Percentiles rank a stretch among this genome's conserved stretches.
Conservation (phyloP, 2,113 vertebrate genomes). For the Serilophus lunatus region DNA sequence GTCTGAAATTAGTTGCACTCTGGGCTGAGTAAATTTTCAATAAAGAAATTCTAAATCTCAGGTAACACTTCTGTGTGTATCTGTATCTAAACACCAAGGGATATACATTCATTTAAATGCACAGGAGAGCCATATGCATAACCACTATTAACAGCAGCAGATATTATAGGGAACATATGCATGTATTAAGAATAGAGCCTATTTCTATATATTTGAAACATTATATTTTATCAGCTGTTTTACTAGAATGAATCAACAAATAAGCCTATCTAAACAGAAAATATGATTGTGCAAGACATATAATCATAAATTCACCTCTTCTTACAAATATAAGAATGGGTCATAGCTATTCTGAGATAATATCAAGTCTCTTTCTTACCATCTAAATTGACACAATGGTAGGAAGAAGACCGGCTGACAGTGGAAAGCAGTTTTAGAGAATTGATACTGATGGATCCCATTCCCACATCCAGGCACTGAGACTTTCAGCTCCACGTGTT, state of each 20-base stretch:
- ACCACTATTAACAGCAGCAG: neutral
- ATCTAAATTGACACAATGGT: neutral
- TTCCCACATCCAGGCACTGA: neutral
- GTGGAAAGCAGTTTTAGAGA: neutral
- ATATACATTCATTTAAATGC: neutral
- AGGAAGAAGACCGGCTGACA: neutral
- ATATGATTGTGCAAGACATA: neutral
- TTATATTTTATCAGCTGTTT: neutral
- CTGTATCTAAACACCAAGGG: neutral
- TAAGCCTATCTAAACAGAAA: neutral
- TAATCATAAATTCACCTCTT: neutral
- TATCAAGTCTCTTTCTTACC: neutral
- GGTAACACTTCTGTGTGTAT: neutral
- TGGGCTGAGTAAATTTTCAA: neutral
- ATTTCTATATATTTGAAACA: neutral
- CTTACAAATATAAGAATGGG: neutral
- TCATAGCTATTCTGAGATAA: neutral
- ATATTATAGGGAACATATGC: neutral
- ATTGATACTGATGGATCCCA: rapidly evolving
- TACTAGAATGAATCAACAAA: neutral
- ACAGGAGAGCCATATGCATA: neutral
- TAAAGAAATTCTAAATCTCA: neutral
- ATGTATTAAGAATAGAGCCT: neutral
- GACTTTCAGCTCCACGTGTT: neutral
- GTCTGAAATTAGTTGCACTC: neutral